Evolutionary conservation across 1,140 invertebrate species (phyloP).

Genomic region (Carposina sasakii): DNA sequence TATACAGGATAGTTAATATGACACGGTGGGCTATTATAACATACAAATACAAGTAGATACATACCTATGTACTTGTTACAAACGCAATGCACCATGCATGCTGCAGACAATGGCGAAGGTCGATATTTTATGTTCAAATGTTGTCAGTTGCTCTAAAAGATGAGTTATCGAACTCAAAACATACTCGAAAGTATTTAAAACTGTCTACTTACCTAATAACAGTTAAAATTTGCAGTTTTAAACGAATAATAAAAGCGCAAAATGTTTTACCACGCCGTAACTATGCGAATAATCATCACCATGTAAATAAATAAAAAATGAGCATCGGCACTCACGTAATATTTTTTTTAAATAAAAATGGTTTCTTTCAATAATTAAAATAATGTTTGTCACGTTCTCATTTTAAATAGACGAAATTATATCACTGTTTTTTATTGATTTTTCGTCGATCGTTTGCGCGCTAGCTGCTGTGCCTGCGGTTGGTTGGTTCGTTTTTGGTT

Average conservation of each 20-base stretch:
- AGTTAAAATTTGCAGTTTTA: constrained; percentile 58
- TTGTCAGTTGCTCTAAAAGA: no score
- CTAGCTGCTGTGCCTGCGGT: constrained; percentile 26
- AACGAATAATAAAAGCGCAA: constrained; percentile 56
- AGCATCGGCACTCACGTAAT: constrained; percentile 64
- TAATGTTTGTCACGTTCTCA: constrained; percentile 71
- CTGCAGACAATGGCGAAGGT: constrained; percentile 71
- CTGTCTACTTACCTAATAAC: constrained; percentile 61
- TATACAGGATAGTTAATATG: no score
- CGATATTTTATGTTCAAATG: constrained; percentile 44
- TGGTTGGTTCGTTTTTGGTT: no score
- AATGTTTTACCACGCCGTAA: constrained; percentile 69
- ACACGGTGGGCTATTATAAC: no score
- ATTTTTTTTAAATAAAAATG: constrained; percentile 66
- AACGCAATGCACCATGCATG: constrained; percentile 71
- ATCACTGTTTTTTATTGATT: constrained; percentile 70
- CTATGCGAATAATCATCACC: constrained; percentile 69
- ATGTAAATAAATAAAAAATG: constrained; percentile 73
- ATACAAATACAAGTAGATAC: constrained; percentile 22
- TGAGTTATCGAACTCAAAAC: no score
- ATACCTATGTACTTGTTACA: constrained; percentile 31
- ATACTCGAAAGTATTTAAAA: constrained; percentile 12
- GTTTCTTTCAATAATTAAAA: constrained; percentile 63
- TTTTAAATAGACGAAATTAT: constrained; percentile 69
- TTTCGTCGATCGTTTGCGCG: constrained; percentile 22